phyloP scores from a whole-genome alignment of 2,888 invertebrate genomes.

The Crepidodera aurea region DNA sequence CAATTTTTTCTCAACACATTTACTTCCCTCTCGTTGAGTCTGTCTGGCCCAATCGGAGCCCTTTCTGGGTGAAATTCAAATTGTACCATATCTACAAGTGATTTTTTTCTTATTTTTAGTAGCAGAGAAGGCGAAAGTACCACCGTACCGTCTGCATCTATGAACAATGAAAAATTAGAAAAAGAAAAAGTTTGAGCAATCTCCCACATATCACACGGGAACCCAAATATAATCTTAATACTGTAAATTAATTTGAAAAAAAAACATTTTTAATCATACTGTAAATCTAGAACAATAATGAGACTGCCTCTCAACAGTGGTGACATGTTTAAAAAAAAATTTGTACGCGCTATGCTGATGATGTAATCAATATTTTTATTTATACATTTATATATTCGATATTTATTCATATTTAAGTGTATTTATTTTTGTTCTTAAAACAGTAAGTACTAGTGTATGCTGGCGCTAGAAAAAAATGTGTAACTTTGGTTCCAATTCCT shows the following conservation, averaged over 20 bases:
- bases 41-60: no score
- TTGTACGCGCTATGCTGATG: slow-evolving; percentile 1
- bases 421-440: slow-evolving; percentile 8
- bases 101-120: slow-evolving; percentile 25
- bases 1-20: no score
- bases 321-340: slow-evolving; percentile 34
- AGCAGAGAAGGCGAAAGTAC: slow-evolving; percentile 40
- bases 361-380: slow-evolving; percentile 16
- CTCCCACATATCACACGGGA: slow-evolving; percentile 57
- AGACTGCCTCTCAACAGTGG: slow-evolving; percentile 47
- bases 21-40: no score
- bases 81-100: no score
- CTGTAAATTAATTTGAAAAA: slow-evolving; percentile 48
- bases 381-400: slow-evolving; percentile 20
- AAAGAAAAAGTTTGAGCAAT: slow-evolving; percentile 50
- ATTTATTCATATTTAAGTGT: slow-evolving; percentile 18
- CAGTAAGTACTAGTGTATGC: not conserved
- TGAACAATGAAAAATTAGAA: slow-evolving; percentile 34
- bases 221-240: slow-evolving; percentile 48
- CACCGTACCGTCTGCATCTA: slow-evolving; percentile 19
- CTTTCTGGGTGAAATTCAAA: no score
- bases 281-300: slow-evolving; percentile 44
- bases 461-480: no score
- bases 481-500: no score
- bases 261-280: slow-evolving; percentile 50